Percentiles rank a stretch among this genome's conserved stretches.
These are phyloP conservation scores for Blastobasis lacticolella DNA, from an alignment of 2,888 invertebrate species.

Conservation along the genomic window DNA sequence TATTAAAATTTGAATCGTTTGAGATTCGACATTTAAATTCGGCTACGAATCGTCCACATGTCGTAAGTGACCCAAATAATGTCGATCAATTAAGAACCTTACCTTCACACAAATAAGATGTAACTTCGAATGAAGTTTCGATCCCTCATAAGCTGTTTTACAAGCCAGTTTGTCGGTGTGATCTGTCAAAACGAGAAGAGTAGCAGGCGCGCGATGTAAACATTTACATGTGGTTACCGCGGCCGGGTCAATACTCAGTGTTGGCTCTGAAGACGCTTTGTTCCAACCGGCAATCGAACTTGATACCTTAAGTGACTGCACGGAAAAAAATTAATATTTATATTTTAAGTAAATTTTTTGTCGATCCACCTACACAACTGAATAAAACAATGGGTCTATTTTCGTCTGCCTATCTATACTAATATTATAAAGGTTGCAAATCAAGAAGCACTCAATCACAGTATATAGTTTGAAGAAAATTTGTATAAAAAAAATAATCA, in stretches of 20 bases:
- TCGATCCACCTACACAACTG: too few species aligned
- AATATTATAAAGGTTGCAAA: too few species aligned
- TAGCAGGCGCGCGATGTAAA: constrained; percentile 62
- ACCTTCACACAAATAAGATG: not conserved
- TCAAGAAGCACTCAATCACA: too few species aligned
- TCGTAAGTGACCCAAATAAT: not conserved
- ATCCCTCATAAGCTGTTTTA: constrained; percentile 10
- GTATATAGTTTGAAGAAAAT: too few species aligned
- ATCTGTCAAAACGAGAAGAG: constrained; percentile 63
- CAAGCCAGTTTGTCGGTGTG: constrained; percentile 30
- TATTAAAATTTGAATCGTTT: constrained; percentile 1
- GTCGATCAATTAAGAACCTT: constrained; percentile 13
- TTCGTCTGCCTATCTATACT: too few species aligned
- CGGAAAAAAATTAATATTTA: too few species aligned
- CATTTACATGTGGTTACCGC: constrained; percentile 40
- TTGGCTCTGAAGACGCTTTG: constrained; percentile 1
- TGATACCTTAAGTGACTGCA: not conserved
- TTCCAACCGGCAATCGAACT: constrained; percentile 3
- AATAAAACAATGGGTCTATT: too few species aligned
- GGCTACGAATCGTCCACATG: not conserved
- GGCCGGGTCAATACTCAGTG: not conserved
- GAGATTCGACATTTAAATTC: not conserved
- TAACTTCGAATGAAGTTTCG: constrained; percentile 7
- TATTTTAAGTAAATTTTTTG: too few species aligned
- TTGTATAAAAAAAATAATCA: too few species aligned